These are phyloP conservation scores for Brachionus koreanus DNA, from an alignment of 1,140 invertebrate genomes.

Conservation along the genomic window DNA sequence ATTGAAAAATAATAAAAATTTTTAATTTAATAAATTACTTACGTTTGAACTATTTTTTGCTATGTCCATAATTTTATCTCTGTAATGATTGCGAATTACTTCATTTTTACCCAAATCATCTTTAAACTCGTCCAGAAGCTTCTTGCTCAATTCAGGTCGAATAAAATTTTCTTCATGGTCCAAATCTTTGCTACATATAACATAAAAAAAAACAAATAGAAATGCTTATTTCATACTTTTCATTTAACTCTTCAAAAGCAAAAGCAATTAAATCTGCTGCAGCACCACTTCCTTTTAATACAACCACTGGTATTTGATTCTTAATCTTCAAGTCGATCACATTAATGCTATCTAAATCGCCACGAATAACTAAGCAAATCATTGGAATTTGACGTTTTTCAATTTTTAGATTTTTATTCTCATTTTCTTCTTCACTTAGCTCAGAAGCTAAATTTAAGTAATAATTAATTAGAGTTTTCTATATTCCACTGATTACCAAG, in stretches of 20 bases:
- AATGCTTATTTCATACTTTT: conserved; percentile 48
- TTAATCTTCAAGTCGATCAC: conserved; percentile 55
- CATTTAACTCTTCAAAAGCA: conserved; percentile 55
- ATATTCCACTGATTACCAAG: neutral
- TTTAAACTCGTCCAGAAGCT: conserved; percentile 50
- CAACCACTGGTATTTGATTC: conserved; percentile 57
- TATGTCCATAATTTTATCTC: conserved; percentile 57
- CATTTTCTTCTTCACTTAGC: conserved; percentile 12
- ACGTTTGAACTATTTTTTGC: conserved; percentile 50
- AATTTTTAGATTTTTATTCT: neutral
- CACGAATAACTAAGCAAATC: conserved; percentile 58
- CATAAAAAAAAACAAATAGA: neutral
- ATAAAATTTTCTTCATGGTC: conserved; percentile 56
- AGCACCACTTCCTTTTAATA: conserved; percentile 57
- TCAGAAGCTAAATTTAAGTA: neutral
- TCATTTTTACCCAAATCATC: conserved; percentile 48
- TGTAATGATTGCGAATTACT: conserved; percentile 49
- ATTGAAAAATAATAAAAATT: no score
- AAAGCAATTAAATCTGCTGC: conserved; percentile 58
- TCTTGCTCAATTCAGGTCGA: conserved; percentile 56
- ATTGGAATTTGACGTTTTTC: conserved; percentile 51
- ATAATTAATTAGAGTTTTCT: neutral
- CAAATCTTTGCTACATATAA: conserved; percentile 41
- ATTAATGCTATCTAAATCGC: conserved; percentile 54
- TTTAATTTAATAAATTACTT: neutral